Percentiles rank a stretch among this genome's conserved stretches.
phyloP scores from a whole-genome alignment of 2,797 vertebrate genomes.

The Lemur catta region DNA sequence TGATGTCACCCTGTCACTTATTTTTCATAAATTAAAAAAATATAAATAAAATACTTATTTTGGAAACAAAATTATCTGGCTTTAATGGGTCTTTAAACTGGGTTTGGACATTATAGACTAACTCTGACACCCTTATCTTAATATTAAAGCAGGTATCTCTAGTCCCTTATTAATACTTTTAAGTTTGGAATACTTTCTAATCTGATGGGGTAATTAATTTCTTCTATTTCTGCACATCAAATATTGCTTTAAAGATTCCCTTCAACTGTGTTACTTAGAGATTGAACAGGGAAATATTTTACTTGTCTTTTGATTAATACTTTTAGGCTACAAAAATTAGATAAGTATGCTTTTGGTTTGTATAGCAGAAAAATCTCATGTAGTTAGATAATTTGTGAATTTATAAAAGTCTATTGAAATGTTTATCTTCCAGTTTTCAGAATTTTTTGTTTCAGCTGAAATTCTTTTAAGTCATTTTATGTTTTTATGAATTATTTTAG shows the following conservation, averaged over 20 bases:
- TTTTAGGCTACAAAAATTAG: not conserved
- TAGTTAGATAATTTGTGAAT: not conserved
- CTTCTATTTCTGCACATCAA: not conserved
- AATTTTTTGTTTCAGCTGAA: not conserved
- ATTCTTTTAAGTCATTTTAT: not conserved
- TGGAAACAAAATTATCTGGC: not conserved
- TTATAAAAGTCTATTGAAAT: not conserved
- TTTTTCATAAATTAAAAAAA: slow-evolving; percentile 8
- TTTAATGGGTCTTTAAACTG: not conserved
- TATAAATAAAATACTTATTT: not conserved
- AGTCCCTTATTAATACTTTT: slow-evolving; percentile 6
- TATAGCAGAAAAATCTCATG: not conserved
- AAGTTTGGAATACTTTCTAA: not conserved
- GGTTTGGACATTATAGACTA: not conserved
- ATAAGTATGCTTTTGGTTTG: not conserved
- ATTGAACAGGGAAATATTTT: not conserved
- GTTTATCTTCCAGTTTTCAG: not conserved
- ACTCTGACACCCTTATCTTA: not conserved
- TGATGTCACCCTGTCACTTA: not conserved
- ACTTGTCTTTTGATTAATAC: not conserved
- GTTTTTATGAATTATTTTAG: slow-evolving; percentile 23
- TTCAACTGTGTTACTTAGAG: slow-evolving; percentile 30
- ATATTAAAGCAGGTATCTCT: not conserved
- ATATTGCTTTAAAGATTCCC: not conserved
- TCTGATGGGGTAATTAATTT: slow-evolving; percentile 16